A percentile compares a stretch with the other conserved stretches of the same genome.
Conservation (phyloP, 2,888 invertebrate species). For the Sussaba pulchella region DNA sequence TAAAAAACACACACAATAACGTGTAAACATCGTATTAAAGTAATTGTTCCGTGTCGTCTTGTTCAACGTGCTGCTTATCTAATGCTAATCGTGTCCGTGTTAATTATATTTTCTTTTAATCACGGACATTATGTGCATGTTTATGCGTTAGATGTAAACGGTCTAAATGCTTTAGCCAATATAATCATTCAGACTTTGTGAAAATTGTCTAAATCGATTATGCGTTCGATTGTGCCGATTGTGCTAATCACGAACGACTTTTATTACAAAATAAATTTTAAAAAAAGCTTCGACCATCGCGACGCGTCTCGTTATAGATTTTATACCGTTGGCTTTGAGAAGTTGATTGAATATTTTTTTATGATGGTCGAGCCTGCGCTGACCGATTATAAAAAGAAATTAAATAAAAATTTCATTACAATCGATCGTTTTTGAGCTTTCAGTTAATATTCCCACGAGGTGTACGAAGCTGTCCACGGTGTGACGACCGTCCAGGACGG, state of each 20-base stretch:
- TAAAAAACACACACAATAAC: conserved; percentile 49
- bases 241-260: conserved; percentile 25
- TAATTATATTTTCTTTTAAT: neutral
- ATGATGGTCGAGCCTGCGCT: conserved; percentile 7
- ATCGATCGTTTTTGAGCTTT: neutral
- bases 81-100: conserved; percentile 4
- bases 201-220: conserved; percentile 40
- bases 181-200: conserved; percentile 26
- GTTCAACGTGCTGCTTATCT: conserved; percentile 55
- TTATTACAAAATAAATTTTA: neutral
- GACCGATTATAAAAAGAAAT: neutral
- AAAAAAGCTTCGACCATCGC: conserved; percentile 4
- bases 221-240: conserved; percentile 17
- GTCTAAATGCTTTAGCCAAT: conserved; percentile 42
- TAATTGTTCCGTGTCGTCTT: conserved; percentile 43
- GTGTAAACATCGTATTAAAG: conserved; percentile 56
- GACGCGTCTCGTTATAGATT: conserved; percentile 1
- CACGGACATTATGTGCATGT: conserved; percentile 39
- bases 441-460: conserved; percentile 86
- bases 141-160: conserved; percentile 37
- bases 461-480: conserved; percentile 90
- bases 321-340: neutral
- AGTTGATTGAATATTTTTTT: conserved; percentile 16
- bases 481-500: conserved; percentile 89
- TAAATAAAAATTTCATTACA: conserved; percentile 11